Conservation (phyloP, 2,888 invertebrate genomes). For the Metallyticus violacea region DNA sequence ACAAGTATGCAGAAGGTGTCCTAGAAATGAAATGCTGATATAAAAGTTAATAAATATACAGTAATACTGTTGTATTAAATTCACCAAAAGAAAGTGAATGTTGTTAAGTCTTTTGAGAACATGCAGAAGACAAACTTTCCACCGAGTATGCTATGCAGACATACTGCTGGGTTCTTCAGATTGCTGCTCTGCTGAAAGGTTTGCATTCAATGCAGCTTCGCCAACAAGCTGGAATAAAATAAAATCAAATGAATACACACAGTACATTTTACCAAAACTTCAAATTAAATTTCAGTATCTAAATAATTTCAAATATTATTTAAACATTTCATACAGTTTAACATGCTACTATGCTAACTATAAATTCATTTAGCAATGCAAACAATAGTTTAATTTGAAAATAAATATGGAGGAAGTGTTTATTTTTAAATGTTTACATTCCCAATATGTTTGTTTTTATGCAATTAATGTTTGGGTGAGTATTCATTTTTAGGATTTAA, state of each 20-base stretch:
- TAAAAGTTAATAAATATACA: neutral
- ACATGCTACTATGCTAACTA: slow-evolving; percentile 30
- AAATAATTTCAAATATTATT: neutral
- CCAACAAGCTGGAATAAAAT: slow-evolving; percentile 7
- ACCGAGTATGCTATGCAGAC: neutral
- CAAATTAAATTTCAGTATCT: neutral
- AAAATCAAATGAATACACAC: neutral
- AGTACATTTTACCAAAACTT: neutral
- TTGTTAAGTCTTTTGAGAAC: neutral
- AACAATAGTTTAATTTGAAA: slow-evolving; percentile 9
- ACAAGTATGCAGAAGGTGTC: neutral
- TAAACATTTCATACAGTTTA: neutral
- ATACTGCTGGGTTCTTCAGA: neutral
- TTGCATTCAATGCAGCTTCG: neutral
- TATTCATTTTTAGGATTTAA: neutral
- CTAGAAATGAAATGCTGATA: neutral
- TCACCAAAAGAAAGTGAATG: neutral
- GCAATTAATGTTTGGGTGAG: neutral
- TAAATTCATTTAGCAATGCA: slow-evolving; percentile 27
- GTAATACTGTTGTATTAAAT: neutral
- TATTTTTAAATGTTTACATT: slow-evolving; percentile 20
- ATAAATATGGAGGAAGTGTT: slow-evolving; percentile 15
- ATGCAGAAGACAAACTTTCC: neutral
- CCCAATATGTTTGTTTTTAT: neutral
- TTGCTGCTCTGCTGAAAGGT: neutral